phyloP scores from a whole-genome alignment of 2,888 invertebrate species.

The Rhaphigaster nebulosa region DNA sequence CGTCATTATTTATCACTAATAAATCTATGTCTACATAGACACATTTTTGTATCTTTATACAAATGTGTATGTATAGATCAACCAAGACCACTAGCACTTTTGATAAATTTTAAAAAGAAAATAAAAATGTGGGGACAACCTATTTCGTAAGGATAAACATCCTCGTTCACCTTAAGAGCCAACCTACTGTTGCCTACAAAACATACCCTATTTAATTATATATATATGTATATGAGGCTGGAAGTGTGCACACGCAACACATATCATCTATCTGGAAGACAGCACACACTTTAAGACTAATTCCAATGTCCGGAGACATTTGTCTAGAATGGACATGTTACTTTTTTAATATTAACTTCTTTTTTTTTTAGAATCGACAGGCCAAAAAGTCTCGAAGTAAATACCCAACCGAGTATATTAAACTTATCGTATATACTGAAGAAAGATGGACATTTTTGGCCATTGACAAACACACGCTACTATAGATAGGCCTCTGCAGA shows the following conservation, averaged over 20 bases:
- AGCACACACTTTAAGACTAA: conserved; percentile 34
- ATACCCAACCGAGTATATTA: not conserved
- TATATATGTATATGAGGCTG: not conserved
- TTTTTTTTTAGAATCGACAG: conserved; percentile 10
- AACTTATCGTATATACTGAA: conserved; percentile 22
- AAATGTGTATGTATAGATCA: conserved; percentile 50
- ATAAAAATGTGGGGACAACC: conserved; percentile 50
- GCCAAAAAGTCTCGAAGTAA: conserved; percentile 19
- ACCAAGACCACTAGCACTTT: conserved; percentile 56
- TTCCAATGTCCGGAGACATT: not conserved
- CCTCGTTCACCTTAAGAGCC: not conserved
- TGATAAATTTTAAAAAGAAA: conserved; percentile 24
- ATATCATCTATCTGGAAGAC: conserved; percentile 52
- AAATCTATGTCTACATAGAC: conserved; percentile 47
- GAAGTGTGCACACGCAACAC: conserved; percentile 33
- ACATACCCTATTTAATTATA: conserved; percentile 9
- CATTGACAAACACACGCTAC: conserved; percentile 42
- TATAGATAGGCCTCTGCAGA: conserved; percentile 55
- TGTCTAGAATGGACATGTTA: not conserved
- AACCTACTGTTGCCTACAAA: conserved; percentile 33
- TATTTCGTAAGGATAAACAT: not conserved
- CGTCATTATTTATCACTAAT: conserved; percentile 49
- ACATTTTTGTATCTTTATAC: conserved; percentile 38
- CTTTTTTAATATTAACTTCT: not conserved
- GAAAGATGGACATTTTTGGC: conserved; percentile 44